These are phyloP conservation scores for Tiphia femorata DNA, from an alignment of 2,888 invertebrate species.

Conservation along the genomic window DNA sequence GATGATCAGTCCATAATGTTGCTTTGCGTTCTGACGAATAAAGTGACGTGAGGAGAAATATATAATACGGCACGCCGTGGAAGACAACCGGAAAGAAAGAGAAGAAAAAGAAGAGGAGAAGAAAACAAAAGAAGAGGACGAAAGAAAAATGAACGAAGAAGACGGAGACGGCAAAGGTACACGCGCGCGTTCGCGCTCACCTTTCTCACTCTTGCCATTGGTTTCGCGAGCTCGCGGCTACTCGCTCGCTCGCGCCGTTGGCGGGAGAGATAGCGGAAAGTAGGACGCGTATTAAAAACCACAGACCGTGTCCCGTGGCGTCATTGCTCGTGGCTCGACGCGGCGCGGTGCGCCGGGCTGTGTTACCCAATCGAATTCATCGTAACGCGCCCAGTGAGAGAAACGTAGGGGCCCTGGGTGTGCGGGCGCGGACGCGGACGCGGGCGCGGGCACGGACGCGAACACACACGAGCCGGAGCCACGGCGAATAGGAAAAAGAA, in stretches of 20 bases:
- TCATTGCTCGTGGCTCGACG: conserved; percentile 53
- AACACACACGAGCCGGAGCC: too few species aligned
- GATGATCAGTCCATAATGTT: too few species aligned
- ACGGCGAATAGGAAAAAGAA: conserved; percentile 4
- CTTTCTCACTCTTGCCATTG: neutral
- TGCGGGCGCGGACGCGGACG: conserved; percentile 13
- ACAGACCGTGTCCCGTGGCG: conserved; percentile 66
- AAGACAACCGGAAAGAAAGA: too few species aligned
- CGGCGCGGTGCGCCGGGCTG: conserved; percentile 42
- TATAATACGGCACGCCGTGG: too few species aligned
- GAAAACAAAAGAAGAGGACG: conserved; percentile 8
- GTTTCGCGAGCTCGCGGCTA: neutral
- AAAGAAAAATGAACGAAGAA: too few species aligned
- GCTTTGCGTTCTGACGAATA: too few species aligned
- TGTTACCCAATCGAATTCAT: conserved; percentile 68
- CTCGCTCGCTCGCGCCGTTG: conserved; percentile 30
- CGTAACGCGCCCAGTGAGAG: conserved; percentile 64
- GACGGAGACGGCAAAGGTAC: too few species aligned
- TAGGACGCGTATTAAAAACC: conserved; percentile 70
- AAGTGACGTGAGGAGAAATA: too few species aligned
- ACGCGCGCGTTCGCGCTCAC: neutral
- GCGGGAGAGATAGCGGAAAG: conserved; percentile 63
- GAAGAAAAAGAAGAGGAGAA: conserved; percentile 19
- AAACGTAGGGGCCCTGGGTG: conserved; percentile 26
- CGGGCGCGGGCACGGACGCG: conserved; percentile 7